A percentile compares a stretch with the other conserved stretches of the same genome.
Conservation (phyloP, 2,797 vertebrate genomes). For the Columba guinea region DNA sequence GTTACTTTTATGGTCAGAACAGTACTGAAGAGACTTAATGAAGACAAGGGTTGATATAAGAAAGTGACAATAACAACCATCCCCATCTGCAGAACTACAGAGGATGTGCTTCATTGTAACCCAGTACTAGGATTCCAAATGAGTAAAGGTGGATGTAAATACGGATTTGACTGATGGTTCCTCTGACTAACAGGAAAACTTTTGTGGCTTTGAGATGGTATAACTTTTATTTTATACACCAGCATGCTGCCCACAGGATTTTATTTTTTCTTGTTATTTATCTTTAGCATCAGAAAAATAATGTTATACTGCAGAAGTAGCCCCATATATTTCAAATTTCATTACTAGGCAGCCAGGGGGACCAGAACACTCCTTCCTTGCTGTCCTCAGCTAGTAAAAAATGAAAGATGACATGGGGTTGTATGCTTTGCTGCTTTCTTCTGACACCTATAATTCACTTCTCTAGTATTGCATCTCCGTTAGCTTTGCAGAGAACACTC, state of each 20-base stretch:
- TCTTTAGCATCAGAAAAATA: neutral
- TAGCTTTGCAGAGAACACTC: slow-evolving; percentile 9
- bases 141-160: neutral
- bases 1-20: neutral
- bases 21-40: neutral
- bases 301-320: neutral
- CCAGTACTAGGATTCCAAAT: neutral
- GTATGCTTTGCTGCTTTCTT: neutral
- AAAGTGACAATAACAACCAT: neutral
- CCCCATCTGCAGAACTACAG: neutral
- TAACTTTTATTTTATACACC: neutral
- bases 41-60: neutral
- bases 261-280: neutral
- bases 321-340: neutral
- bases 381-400: neutral
- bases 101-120: neutral
- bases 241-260: neutral
- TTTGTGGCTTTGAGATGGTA: neutral
- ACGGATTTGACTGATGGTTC: neutral
- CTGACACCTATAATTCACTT: neutral
- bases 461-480: neutral
- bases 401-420: neutral
- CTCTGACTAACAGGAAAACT: neutral
- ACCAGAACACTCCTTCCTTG: neutral
- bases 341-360: neutral